phyloP scores from a whole-genome alignment of 2,888 invertebrate genomes.

The Sarcophaga carnaria region DNA sequence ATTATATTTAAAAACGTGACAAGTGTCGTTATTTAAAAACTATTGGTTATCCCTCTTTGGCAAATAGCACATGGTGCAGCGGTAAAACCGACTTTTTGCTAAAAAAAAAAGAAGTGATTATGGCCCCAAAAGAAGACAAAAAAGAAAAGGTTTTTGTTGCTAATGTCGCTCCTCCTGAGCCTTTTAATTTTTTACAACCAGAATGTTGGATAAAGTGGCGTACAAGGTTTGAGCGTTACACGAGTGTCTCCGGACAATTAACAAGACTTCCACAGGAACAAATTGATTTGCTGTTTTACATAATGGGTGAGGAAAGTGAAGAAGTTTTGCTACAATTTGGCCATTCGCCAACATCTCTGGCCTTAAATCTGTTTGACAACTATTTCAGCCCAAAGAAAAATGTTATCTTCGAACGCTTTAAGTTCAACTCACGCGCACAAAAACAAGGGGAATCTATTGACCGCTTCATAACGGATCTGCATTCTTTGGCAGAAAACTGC shows the following conservation, averaged over 20 bases:
- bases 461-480: slow-evolving; percentile 19
- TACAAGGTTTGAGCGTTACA: slow-evolving; percentile 3
- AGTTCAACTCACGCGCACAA: slow-evolving; percentile 15
- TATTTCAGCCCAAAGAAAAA: slow-evolving; percentile 17
- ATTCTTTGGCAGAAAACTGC: slow-evolving; percentile 21
- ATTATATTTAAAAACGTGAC: too few relatives aligned
- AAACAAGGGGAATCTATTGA: slow-evolving; percentile 3
- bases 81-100: too few relatives aligned
- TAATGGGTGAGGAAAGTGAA: slow-evolving; percentile 18
- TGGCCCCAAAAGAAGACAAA: too few relatives aligned
- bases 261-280: slow-evolving; percentile 4
- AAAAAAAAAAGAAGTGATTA: too few relatives aligned
- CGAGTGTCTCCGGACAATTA: slow-evolving; percentile 1
- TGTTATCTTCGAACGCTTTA: slow-evolving; percentile 14
- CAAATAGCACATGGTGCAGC: too few relatives aligned
- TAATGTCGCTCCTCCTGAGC: neutral
- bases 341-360: neutral
- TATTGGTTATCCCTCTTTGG: too few relatives aligned
- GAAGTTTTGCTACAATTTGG: slow-evolving; percentile 21
- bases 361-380: slow-evolving; percentile 16
- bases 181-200: slow-evolving; percentile 5
- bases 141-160: too few relatives aligned
- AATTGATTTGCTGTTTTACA: slow-evolving; percentile 15
- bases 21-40: too few relatives aligned
- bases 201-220: slow-evolving; percentile 15